These are phyloP conservation scores for Eleginops maclovinus DNA, from an alignment of 2,113 vertebrate genomes.

Conservation along the genomic window DNA sequence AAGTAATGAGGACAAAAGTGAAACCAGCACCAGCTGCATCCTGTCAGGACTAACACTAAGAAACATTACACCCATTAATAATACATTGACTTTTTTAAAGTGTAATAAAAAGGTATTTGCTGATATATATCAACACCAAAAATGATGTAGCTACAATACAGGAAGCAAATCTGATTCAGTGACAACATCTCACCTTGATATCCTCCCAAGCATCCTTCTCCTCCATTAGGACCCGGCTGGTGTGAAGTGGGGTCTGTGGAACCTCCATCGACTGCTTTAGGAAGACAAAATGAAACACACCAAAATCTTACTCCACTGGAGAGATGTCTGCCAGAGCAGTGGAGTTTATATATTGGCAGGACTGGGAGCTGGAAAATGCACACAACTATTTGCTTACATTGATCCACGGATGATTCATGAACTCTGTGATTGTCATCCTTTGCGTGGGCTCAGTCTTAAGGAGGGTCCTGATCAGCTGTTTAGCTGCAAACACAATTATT, in stretches of 20 bases:
- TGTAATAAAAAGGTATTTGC: not conserved
- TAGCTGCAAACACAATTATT: slow-evolving; percentile 83
- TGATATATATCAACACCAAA: not conserved
- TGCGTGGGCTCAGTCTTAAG: slow-evolving; percentile 97
- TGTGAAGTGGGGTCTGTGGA: slow-evolving; percentile 97
- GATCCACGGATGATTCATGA: slow-evolving; percentile 99
- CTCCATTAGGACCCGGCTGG: slow-evolving; percentile 95
- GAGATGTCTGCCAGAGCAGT: not conserved
- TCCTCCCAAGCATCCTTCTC: slow-evolving; percentile 98
- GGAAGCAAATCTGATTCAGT: not conserved
- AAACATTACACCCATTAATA: too few species aligned
- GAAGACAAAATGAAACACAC: slow-evolving; percentile 19
- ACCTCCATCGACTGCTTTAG: slow-evolving; percentile 95
- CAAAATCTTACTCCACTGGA: not conserved
- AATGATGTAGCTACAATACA: too few species aligned
- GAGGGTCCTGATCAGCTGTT: slow-evolving; percentile 94
- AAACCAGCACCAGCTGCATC: not conserved
- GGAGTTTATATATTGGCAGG: not conserved
- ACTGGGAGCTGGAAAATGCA: not conserved
- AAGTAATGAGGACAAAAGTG: not conserved
- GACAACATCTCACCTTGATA: slow-evolving; percentile 89
- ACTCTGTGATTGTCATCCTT: slow-evolving; percentile 97
- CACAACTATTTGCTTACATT: slow-evolving; percentile 84
- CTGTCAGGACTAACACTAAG: not conserved
- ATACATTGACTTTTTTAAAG: not conserved